phyloP scores from a whole-genome alignment of 1,140 invertebrate genomes.

The Hyles vespertilio region DNA sequence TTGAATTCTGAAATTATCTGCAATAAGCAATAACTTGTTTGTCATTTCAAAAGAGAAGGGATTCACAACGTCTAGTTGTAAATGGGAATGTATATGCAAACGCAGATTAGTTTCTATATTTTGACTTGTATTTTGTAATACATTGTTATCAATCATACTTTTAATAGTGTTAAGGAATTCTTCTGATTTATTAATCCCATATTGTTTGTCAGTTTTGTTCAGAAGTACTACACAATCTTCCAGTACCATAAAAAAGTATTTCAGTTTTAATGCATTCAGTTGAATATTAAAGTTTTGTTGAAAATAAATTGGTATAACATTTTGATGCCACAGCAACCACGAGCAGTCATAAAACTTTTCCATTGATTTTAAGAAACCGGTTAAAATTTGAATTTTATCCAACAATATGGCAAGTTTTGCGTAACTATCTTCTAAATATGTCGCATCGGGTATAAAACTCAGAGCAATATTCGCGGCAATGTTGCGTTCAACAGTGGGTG shows the following conservation, averaged over 20 bases:
- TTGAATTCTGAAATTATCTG: conserved; percentile 71
- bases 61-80: conserved; percentile 88
- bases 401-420: conserved; percentile 75
- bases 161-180: conserved; percentile 53
- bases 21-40: conserved; percentile 75
- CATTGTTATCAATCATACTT: conserved; percentile 58
- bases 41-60: conserved; percentile 80
- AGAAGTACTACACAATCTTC: conserved; percentile 76
- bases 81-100: conserved; percentile 92
- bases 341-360: conserved; percentile 82
- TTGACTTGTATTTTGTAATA: conserved; percentile 87
- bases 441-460: conserved; percentile 78
- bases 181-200: conserved; percentile 33
- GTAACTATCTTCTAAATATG: conserved; percentile 75
- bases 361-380: conserved; percentile 78
- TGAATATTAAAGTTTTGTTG: conserved; percentile 81
- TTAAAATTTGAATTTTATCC: conserved; percentile 79
- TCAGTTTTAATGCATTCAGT: conserved; percentile 78
- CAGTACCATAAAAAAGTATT: conserved; percentile 81
- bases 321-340: conserved; percentile 89
- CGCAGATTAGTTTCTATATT: conserved; percentile 94
- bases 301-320: conserved; percentile 86
- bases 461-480: conserved; percentile 82
- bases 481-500: conserved; percentile 80
- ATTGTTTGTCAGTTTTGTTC: conserved; percentile 49